phyloP scores from a whole-genome alignment of 2,113 vertebrate species.

The Atrichornis clamosus region DNA sequence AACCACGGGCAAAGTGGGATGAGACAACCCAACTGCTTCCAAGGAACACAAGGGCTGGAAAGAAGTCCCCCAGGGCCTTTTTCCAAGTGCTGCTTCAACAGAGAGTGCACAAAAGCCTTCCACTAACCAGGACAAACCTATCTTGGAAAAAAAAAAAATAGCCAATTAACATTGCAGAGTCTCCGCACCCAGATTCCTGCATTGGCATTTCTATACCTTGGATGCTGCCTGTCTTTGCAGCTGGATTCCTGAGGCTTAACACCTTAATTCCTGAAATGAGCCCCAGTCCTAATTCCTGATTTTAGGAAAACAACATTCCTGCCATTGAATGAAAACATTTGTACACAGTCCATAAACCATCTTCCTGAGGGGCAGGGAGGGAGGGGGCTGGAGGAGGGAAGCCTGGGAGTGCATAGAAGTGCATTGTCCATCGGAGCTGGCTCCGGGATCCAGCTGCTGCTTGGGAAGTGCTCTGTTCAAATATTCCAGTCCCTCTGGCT shows the following conservation, averaged over 20 bases:
- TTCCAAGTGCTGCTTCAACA: not conserved
- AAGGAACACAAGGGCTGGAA: not conserved
- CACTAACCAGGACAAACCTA: constrained; percentile 11
- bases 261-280: constrained; percentile 67
- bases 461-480: constrained; percentile 46
- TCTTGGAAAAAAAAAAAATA: not conserved
- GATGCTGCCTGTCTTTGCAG: constrained; percentile 42
- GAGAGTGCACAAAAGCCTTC: constrained; percentile 5
- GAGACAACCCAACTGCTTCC: not conserved
- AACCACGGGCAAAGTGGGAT: not conserved
- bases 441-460: constrained; percentile 49
- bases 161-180: constrained; percentile 9
- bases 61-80: constrained; percentile 1
- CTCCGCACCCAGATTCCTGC: constrained; percentile 54
- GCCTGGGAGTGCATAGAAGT: not conserved
- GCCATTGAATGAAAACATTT: constrained; percentile 64
- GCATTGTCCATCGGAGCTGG: constrained; percentile 18
- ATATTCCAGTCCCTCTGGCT: constrained; percentile 3
- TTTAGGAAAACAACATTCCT: constrained; percentile 75
- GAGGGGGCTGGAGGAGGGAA: not conserved
- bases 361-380: constrained; percentile 35
- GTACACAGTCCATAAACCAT: constrained; percentile 75
- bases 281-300: constrained; percentile 56
- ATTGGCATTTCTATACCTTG: constrained; percentile 6
- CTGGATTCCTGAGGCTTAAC: constrained; percentile 72